Conservation (phyloP, 2,888 invertebrate species). For the Macaria liturata region DNA sequence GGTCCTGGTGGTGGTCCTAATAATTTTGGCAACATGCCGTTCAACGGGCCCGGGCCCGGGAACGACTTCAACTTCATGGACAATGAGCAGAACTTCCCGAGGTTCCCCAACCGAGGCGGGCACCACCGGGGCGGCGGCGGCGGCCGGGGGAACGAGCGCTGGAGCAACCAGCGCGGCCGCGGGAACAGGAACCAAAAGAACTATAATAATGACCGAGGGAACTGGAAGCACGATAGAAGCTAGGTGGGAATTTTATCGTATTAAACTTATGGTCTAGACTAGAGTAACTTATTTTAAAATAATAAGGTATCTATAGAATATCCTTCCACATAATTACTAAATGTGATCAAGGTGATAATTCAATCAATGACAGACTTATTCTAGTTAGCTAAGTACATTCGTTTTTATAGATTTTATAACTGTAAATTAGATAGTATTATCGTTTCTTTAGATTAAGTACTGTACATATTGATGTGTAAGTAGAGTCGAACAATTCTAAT, state of each 20-base stretch:
- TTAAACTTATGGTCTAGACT: constrained; percentile 21
- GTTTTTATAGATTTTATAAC: constrained; percentile 54
- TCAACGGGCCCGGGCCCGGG: constrained; percentile 66
- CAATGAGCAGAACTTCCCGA: constrained; percentile 68
- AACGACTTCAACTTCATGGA: constrained; percentile 75
- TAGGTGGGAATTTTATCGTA: constrained; percentile 27
- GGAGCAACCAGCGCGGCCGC: constrained; percentile 71
- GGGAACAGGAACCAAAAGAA: constrained; percentile 78
- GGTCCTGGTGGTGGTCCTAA: constrained; percentile 66
- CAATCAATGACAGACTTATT: constrained; percentile 52
- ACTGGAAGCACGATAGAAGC: constrained; percentile 81
- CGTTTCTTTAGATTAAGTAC: constrained; percentile 36
- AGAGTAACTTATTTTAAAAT: constrained; percentile 50
- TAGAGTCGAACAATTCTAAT: constrained; percentile 36
- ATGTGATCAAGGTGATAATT: constrained; percentile 74
- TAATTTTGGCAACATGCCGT: constrained; percentile 73
- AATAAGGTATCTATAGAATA: constrained; percentile 37
- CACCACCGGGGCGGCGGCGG: constrained; percentile 58
- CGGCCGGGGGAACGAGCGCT: constrained; percentile 73
- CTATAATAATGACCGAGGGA: constrained; percentile 75
- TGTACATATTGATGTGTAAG: constrained; percentile 56
- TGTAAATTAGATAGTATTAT: constrained; percentile 44
- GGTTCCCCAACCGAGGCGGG: constrained; percentile 71
- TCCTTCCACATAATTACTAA: constrained; percentile 65
- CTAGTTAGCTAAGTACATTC: constrained; percentile 48